Base-by-base conservation (phyloP, 2,113 vertebrate species). In the Laticauda laticaudata region DNA sequence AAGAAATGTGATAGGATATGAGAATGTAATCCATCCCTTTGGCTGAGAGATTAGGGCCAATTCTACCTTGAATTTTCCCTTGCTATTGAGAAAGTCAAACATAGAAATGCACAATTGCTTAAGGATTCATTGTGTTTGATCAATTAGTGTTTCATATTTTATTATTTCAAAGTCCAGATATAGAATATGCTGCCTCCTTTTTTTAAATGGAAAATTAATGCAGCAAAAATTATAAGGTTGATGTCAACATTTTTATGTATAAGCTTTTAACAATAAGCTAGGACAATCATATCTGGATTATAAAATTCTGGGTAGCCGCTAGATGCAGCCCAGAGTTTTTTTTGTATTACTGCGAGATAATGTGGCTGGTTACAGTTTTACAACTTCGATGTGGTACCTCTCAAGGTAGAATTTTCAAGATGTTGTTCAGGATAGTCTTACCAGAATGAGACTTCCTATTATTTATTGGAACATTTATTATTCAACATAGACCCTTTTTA, bases 381-480 rank as follows among this genome's bases (percentile, higher is more conserved):
- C 34, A 81, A 81, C 34, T 21, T 43, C 1, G 0, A 39, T 81
- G 7, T 81, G 18, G 6, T 81, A 24, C 59, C 92, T 7, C 1
- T 0, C n/a, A 21, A 12, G 0, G 34, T 23, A n/a, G 54, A 75
- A 56, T 81, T 56, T 81, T 24, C 45, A 43, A 92, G 69, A 89
- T 69, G 48, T 0, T 61, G 1, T 92, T 89, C 89, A 39, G 0
- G 0, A 1, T 91, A 95, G 88, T 94, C 64, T 87, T 34, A 48
- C 48, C 87, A 61, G 92, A 93, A 94, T 64, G 90, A 95, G 92
- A 93, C 89, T n/a, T n/a, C 92, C 91, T 92, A 29, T 53, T 92
- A 69, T 34, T 15, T 34, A 69, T 69, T 69, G 64, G 34, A 43
- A 81, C 3, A 0, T 91, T 55, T 86, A 56, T 0, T 94, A 45